Percentiles rank a stretch among this genome's conserved stretches.
Evolutionary conservation across 2,888 invertebrate species (phyloP).

Genomic region (Phortica magna): DNA sequence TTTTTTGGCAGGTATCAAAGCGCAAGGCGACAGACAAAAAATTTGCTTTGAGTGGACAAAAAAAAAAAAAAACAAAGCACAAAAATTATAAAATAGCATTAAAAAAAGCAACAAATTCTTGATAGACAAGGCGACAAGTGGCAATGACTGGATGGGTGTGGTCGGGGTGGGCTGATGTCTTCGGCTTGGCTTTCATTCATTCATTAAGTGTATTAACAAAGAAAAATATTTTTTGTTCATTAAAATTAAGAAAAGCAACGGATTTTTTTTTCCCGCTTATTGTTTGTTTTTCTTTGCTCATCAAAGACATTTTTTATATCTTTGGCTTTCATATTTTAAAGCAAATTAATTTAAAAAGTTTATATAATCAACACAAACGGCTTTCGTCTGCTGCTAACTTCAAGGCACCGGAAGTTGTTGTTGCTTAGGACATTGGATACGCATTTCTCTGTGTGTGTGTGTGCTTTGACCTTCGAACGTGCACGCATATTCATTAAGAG

Average conservation of each 20-base stretch:
- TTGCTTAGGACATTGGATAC: conserved; percentile 50
- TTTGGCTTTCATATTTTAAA: not conserved
- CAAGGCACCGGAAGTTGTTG: conserved; percentile 47
- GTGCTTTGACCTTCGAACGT: conserved; percentile 63
- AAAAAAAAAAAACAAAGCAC: too few relatives aligned
- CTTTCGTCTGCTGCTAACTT: not conserved
- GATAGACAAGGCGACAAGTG: not conserved
- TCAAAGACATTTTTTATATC: not conserved
- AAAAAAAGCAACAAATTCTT: conserved; percentile 34
- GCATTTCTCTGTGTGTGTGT: not conserved
- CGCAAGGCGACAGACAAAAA: conserved; percentile 43
- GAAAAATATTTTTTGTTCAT: conserved; percentile 54
- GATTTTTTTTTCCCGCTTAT: not conserved
- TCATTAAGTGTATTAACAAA: conserved; percentile 55
- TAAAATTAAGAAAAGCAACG: conserved; percentile 22
- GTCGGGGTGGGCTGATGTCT: not conserved
- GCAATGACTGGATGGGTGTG: conserved; percentile 18
- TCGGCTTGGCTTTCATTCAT: conserved; percentile 40
- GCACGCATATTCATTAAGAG: conserved; percentile 72
- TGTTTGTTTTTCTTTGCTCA: not conserved
- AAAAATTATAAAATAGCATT: conserved; percentile 47
- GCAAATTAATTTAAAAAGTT: conserved; percentile 6
- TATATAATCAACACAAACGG: not conserved
- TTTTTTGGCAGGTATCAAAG: conserved; percentile 67
- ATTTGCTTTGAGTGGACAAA: conserved; percentile 45